Percentiles rank a stretch among this genome's conserved stretches.
These are phyloP conservation scores for Schmidtea mediterranea DNA, from an alignment of 1,140 invertebrate species.

Conservation along the genomic window DNA sequence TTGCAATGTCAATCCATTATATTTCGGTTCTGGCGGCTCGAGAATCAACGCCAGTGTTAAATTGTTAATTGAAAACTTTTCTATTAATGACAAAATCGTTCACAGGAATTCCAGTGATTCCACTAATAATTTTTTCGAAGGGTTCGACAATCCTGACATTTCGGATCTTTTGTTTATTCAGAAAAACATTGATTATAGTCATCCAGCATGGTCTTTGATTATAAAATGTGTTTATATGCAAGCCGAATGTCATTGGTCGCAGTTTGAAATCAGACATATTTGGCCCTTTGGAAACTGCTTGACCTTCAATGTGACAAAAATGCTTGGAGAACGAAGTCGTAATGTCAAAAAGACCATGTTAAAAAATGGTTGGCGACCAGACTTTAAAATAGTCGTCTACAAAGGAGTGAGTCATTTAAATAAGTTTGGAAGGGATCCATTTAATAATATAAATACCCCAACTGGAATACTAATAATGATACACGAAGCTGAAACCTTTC, in stretches of 20 bases:
- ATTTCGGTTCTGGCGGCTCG: background rate
- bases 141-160: background rate
- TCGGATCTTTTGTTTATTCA: no score
- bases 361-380: background rate
- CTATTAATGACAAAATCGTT: no score
- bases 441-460: background rate
- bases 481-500: slow-evolving; percentile 5
- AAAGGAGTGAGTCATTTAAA: background rate
- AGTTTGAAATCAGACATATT: no score
- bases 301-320: no score
- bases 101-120: background rate
- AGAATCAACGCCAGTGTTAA: no score
- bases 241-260: no score
- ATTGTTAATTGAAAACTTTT: no score
- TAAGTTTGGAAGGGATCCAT: background rate
- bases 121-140: no score
- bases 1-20: slow-evolving; percentile 5
- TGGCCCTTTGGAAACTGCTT: no score
- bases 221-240: background rate
- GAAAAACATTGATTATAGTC: background rate
- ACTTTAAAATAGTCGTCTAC: slow-evolving; percentile 2
- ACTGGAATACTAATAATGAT: slow-evolving; percentile 3
- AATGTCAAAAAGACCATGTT: no score
- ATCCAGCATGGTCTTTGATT: slow-evolving; percentile 1
- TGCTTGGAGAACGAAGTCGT: no score